A percentile compares a stretch with the other conserved stretches of the same genome.
Evolutionary conservation across 1,140 invertebrate species (phyloP).

Genomic region (Mizuhopecten yessoensis): DNA sequence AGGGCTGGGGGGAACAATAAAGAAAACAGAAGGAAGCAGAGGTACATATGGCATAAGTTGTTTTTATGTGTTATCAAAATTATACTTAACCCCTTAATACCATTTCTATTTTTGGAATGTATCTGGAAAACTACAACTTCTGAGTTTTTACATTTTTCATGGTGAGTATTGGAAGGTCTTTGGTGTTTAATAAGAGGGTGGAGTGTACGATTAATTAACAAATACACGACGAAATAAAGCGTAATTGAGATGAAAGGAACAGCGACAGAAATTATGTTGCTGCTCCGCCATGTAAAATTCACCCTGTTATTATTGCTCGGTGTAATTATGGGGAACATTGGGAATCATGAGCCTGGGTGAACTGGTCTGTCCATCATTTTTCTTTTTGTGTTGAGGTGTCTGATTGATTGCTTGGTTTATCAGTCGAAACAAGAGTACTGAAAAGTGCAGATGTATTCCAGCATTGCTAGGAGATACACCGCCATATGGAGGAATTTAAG

Average conservation of each 20-base stretch:
- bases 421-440: background rate
- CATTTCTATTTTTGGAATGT: background rate
- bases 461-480: background rate
- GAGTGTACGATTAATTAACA: too few species aligned
- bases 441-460: background rate
- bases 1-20: background rate
- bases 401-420: too few species aligned
- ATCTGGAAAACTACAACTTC: background rate
- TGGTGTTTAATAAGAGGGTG: too few species aligned
- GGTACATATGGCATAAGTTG: background rate
- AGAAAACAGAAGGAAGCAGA: background rate
- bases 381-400: too few species aligned
- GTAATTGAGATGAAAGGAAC: too few species aligned
- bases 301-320: too few species aligned
- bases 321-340: too few species aligned
- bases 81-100: background rate
- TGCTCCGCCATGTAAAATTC: too few species aligned
- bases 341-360: too few species aligned
- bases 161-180: background rate
- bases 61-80: constrained; percentile 10
- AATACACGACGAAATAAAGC: too few species aligned
- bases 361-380: too few species aligned
- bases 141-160: background rate
- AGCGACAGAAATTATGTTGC: too few species aligned
- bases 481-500: constrained; percentile 34